These are phyloP conservation scores for Eilema depressum DNA, from an alignment of 2,888 invertebrate species.

Conservation along the genomic window DNA sequence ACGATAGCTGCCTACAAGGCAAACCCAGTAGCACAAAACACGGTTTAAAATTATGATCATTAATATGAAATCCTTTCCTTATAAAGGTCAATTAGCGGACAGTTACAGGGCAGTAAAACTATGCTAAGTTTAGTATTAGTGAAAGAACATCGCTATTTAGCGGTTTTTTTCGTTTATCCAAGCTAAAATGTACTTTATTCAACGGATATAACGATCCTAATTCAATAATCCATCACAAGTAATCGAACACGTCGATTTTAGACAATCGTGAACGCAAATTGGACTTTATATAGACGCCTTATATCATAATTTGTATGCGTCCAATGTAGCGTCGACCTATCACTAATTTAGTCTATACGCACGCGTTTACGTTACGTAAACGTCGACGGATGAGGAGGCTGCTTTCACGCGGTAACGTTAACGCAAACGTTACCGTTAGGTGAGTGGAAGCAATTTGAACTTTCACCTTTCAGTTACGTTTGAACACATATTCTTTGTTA, in stretches of 20 bases:
- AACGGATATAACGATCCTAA: slow-evolving; percentile 42
- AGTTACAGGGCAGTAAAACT: slow-evolving; percentile 46
- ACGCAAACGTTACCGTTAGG: slow-evolving; percentile 36
- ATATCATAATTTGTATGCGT: slow-evolving; percentile 70
- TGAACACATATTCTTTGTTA: slow-evolving; percentile 30
- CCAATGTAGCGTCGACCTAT: slow-evolving; percentile 61
- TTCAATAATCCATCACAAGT: slow-evolving; percentile 29
- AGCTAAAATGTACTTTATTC: slow-evolving; percentile 50
- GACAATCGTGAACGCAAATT: slow-evolving; percentile 48
- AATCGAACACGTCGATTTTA: slow-evolving; percentile 36
- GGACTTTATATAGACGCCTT: slow-evolving; percentile 64
- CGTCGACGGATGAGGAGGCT: slow-evolving; percentile 37
- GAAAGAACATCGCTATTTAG: slow-evolving; percentile 47
- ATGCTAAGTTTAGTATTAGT: slow-evolving; percentile 44
- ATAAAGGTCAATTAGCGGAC: slow-evolving; percentile 49
- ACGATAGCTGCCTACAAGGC: not conserved
- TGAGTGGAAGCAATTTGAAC: slow-evolving; percentile 47
- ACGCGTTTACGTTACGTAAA: slow-evolving; percentile 52
- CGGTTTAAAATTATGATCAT: slow-evolving; percentile 7
- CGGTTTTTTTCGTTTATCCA: slow-evolving; percentile 48
- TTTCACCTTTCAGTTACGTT: slow-evolving; percentile 29
- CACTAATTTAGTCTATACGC: slow-evolving; percentile 65
- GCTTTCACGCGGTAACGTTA: slow-evolving; percentile 46
- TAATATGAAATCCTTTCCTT: slow-evolving; percentile 21
- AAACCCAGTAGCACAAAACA: slow-evolving; percentile 2